These are phyloP conservation scores for Scarus forsteni DNA, from an alignment of 2,797 vertebrate genomes.

Conservation along the genomic window DNA sequence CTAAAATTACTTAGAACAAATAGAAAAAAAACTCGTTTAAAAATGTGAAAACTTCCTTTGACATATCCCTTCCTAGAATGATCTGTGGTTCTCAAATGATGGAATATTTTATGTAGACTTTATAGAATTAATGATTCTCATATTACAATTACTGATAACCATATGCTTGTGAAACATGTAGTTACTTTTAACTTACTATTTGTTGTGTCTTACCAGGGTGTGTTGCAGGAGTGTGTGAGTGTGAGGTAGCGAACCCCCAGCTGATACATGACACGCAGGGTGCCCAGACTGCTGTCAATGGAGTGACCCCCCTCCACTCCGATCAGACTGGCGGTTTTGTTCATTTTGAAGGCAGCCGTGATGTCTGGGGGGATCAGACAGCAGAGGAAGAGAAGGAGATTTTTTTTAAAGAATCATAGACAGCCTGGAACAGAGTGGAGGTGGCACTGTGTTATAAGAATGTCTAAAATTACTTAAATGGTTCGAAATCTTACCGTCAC, in stretches of 20 bases:
- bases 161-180: too few species aligned
- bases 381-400: background rate
- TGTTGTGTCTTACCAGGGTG: slow-evolving; percentile 88
- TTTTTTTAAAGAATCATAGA: background rate
- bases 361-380: slow-evolving; percentile 74
- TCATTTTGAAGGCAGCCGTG: slow-evolving; percentile 63
- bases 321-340: slow-evolving; percentile 91
- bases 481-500: slow-evolving; percentile 68
- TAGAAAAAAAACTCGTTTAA: too few species aligned
- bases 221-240: slow-evolving; percentile 96
- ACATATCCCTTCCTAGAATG: too few species aligned
- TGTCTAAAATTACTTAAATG: background rate
- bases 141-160: too few species aligned
- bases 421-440: background rate
- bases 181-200: too few species aligned
- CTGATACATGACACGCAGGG: slow-evolving; percentile 89
- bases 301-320: slow-evolving; percentile 96
- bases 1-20: too few species aligned
- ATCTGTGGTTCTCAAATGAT: too few species aligned
- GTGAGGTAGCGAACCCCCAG: slow-evolving; percentile 95
- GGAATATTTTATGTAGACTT: too few species aligned
- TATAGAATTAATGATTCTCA: too few species aligned
- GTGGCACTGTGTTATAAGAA: background rate
- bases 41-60: too few species aligned
- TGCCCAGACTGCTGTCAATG: slow-evolving; percentile 92